Evolutionary conservation across 1,140 invertebrate species (phyloP), one percentile per base, ranked within the genome.

Genomic region (Halotydeus destructor): DNA sequence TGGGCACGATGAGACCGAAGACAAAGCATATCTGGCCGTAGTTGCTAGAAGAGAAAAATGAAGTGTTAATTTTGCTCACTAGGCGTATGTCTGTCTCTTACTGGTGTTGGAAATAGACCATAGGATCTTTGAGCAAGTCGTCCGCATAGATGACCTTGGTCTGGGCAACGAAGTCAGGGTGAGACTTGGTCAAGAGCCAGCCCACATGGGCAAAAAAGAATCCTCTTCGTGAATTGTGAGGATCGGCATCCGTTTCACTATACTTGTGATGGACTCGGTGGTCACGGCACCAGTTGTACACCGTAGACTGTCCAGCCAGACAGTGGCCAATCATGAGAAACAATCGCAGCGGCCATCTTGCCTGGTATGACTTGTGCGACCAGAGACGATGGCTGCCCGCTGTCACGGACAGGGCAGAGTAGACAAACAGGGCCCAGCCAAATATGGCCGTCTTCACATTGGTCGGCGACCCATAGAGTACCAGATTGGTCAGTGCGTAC

Each of bases 51-150:
- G n/a, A n/a, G n/a, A n/a, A n/a, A n/a, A n/a, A n/a, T n/a, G n/a
- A n/a, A n/a, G n/a, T n/a, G n/a, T n/a, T n/a, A n/a, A n/a, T n/a
- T n/a, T n/a, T n/a, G n/a, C n/a, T n/a, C n/a, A n/a, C n/a, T n/a
- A n/a, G n/a, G n/a, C n/a, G n/a, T n/a, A n/a, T n/a, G n/a, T n/a
- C n/a, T n/a, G n/a, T n/a, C n/a, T n/a, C n/a, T 57, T 81, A 76
- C 8, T n/a, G 86, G 57, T 77, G 77, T 57, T 96, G 88, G 60
- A 86, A 85, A 41, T 61, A 60, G 8, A 91, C 62, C 19, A 94
- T 68, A 1, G 74, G 75, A 61, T 96, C 86, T 16, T 66, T 64
- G 43, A 71, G 69, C 16, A 96, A 64, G 60, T 96, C 89, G 25
- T 70, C 75, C 21, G 93, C 49, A 56, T 89, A 82, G 12, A 94